A percentile compares a stretch with the other conserved stretches of the same genome.
Evolutionary conservation across 2,113 vertebrate genomes (phyloP).

Genomic region (Cryptomyrus ogoouensis): DNA sequence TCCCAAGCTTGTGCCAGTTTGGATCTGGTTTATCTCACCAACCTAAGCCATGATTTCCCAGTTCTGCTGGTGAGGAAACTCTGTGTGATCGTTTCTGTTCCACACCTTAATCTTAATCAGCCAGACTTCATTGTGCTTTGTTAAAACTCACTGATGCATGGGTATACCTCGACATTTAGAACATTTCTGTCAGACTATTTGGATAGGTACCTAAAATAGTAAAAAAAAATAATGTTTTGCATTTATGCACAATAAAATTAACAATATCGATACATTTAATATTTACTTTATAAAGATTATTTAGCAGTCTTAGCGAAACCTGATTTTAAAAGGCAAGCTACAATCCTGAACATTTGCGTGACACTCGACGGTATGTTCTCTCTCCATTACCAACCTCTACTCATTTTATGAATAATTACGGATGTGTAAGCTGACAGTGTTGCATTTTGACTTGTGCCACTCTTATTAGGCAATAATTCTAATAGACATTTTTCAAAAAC

Average conservation of each 20-base stretch:
- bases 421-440: neutral
- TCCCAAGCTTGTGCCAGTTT: neutral
- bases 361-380: neutral
- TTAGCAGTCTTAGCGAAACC: neutral
- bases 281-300: neutral
- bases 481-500: neutral
- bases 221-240: neutral
- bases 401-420: neutral
- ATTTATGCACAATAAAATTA: neutral
- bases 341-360: neutral
- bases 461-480: neutral
- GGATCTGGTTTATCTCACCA: neutral
- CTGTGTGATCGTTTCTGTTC: neutral
- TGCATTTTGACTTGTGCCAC: neutral
- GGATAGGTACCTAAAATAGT: neutral
- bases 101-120: neutral
- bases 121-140: neutral
- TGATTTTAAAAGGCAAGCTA: neutral
- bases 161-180: neutral
- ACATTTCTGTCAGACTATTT: neutral
- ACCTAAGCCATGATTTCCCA: neutral
- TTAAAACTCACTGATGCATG: neutral
- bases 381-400: neutral
- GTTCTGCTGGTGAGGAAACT: neutral
- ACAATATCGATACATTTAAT: neutral